These are phyloP conservation scores for chimpanzee (Pan troglodytes) DNA, from an alignment of 2,113 vertebrate genomes.

Conservation along the genomic window DNA sequence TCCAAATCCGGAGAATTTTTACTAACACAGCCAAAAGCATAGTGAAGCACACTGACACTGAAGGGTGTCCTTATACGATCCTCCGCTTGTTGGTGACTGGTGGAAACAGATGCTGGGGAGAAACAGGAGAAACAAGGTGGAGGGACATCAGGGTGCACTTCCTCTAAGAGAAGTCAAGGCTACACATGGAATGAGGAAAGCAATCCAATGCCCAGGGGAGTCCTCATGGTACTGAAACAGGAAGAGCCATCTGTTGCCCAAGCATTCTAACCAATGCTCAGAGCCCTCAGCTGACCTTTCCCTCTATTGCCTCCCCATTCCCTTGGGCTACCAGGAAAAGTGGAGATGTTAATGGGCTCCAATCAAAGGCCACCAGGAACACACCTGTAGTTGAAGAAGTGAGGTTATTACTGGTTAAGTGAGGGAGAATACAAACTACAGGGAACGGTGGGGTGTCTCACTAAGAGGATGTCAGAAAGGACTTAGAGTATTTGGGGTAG, in stretches of 20 bases:
- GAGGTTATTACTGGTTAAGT: not conserved
- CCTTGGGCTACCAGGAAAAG: not conserved
- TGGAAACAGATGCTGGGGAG: not conserved
- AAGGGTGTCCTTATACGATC: not conserved
- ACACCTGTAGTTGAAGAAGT: not conserved
- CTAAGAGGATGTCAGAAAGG: not conserved
- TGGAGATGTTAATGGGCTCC: not conserved
- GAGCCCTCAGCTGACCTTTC: too few species aligned
- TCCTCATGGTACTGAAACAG: rapidly evolving
- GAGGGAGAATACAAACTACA: not conserved
- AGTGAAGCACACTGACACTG: not conserved
- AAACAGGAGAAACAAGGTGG: not conserved
- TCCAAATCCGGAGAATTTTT: not conserved
- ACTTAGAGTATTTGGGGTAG: too few species aligned
- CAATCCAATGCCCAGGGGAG: not conserved
- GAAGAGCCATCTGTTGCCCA: rapidly evolving
- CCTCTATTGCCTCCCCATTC: rapidly evolving
- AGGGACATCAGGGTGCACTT: rapidly evolving
- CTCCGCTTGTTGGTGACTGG: not conserved
- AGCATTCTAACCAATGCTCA: not conserved
- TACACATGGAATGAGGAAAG: not conserved
- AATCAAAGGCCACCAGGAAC: not conserved
- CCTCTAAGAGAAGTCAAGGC: not conserved
- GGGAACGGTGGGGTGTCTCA: not conserved
- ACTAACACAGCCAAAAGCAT: not conserved